A percentile compares a stretch with the other conserved stretches of the same genome.
Conservation (phyloP, 2,113 vertebrate species). For the Lethenteron camtschaticum region DNA sequence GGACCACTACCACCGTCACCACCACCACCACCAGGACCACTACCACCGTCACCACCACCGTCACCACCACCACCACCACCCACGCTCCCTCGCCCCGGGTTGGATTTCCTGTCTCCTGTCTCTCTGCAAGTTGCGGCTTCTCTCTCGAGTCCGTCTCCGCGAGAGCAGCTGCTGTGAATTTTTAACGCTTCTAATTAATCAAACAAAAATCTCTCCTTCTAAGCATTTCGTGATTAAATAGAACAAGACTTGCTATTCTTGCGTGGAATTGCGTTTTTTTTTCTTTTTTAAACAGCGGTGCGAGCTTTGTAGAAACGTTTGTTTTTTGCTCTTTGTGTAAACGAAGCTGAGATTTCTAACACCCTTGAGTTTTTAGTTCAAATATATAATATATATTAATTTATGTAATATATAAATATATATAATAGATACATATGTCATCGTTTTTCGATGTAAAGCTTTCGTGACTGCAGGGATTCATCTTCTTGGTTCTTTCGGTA, state of each 20-base stretch:
- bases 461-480: too few relatives aligned
- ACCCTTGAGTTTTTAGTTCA: too few relatives aligned
- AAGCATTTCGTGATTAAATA: constrained; percentile 59
- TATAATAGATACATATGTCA: too few relatives aligned
- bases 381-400: too few relatives aligned
- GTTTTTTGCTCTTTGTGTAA: too few relatives aligned
- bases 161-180: constrained; percentile 72
- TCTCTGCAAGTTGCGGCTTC: constrained; percentile 33
- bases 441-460: too few relatives aligned
- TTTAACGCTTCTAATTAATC: constrained; percentile 58
- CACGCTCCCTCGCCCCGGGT: constrained; percentile 19
- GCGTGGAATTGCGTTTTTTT: constrained; percentile 23
- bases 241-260: constrained; percentile 58
- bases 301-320: too few relatives aligned
- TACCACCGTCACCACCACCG: background rate
- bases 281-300: too few relatives aligned
- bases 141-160: too few relatives aligned
- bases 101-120: constrained; percentile 35
- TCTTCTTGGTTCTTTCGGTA: too few relatives aligned
- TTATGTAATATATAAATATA: too few relatives aligned
- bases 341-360: too few relatives aligned
- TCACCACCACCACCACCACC: constrained; percentile 6
- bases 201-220: constrained; percentile 23
- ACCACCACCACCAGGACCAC: background rate
- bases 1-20: background rate